Percentiles rank a stretch among this genome's conserved stretches.
Conservation (phyloP, 2,888 invertebrate species). For the Ecliptopera silaceata region DNA sequence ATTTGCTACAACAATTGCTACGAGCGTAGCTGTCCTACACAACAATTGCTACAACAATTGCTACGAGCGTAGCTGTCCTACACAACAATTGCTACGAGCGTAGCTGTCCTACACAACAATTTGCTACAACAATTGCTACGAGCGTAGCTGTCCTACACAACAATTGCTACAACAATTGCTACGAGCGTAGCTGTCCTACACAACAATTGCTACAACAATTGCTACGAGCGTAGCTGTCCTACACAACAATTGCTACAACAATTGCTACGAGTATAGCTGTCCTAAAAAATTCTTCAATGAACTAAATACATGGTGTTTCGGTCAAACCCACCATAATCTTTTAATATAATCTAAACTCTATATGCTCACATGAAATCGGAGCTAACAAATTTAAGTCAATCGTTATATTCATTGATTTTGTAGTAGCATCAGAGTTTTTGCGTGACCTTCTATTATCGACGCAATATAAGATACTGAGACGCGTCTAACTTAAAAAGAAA, state of each 20-base stretch:
- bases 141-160: too few relatives aligned
- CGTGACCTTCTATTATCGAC: too few relatives aligned
- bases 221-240: not conserved
- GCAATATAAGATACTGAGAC: too few relatives aligned
- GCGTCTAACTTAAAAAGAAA: too few relatives aligned
- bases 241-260: too few relatives aligned
- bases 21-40: too few relatives aligned
- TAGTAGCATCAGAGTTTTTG: too few relatives aligned
- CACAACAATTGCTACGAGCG: not conserved
- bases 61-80: slow-evolving; percentile 3
- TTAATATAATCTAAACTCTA: not conserved
- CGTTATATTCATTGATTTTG: too few relatives aligned
- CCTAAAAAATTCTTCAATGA: not conserved
- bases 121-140: not conserved
- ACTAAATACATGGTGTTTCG: slow-evolving; percentile 11
- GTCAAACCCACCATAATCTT: slow-evolving; percentile 13
- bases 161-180: too few relatives aligned
- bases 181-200: slow-evolving; percentile 2
- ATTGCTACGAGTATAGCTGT: not conserved
- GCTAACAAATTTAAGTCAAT: not conserved
- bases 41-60: too few relatives aligned
- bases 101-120: slow-evolving; percentile 1
- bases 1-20: not conserved
- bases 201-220: not conserved
- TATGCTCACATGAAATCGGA: not conserved